Conservation (phyloP, 2,797 vertebrate genomes). For the Rhinella marina region DNA sequence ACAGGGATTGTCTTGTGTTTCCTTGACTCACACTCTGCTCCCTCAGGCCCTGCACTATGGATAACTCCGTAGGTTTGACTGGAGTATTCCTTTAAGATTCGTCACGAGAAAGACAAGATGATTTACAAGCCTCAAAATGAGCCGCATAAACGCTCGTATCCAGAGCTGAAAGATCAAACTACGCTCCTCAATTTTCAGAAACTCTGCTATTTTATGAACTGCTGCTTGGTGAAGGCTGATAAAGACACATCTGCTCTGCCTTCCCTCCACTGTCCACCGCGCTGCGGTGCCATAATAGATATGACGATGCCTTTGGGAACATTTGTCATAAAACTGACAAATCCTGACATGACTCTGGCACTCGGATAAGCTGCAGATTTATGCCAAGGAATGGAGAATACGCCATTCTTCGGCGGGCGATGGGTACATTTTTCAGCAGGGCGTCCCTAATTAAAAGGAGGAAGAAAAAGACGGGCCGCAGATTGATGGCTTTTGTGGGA, state of each 20-base stretch:
- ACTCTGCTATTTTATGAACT: conserved; percentile 65
- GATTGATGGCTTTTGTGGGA: conserved; percentile 74
- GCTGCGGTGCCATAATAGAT: conserved; percentile 72
- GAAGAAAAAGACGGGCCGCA: conserved; percentile 68
- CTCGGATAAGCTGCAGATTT: conserved; percentile 75
- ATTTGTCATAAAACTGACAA: conserved; percentile 75
- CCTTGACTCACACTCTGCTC: background rate
- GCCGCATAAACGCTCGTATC: background rate
- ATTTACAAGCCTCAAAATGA: conserved; percentile 9
- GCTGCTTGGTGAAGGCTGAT: conserved; percentile 71
- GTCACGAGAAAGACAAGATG: background rate
- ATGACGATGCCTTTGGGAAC: conserved; percentile 72
- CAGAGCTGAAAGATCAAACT: conserved; percentile 68
- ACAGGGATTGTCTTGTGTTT: background rate
- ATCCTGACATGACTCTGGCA: conserved; percentile 75
- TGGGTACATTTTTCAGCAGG: conserved; percentile 76
- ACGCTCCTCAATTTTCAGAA: conserved; percentile 61
- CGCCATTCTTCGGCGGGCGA: conserved; percentile 71
- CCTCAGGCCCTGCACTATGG: background rate
- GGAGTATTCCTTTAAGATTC: conserved; percentile 3
- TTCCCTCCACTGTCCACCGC: conserved; percentile 71
- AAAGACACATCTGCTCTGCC: conserved; percentile 71
- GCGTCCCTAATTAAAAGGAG: conserved; percentile 75
- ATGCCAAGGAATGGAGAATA: conserved; percentile 70
- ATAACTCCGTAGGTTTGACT: background rate